Evolutionary conservation across 2,797 vertebrate genomes (phyloP).

Genomic region (Helostoma temminkii): DNA sequence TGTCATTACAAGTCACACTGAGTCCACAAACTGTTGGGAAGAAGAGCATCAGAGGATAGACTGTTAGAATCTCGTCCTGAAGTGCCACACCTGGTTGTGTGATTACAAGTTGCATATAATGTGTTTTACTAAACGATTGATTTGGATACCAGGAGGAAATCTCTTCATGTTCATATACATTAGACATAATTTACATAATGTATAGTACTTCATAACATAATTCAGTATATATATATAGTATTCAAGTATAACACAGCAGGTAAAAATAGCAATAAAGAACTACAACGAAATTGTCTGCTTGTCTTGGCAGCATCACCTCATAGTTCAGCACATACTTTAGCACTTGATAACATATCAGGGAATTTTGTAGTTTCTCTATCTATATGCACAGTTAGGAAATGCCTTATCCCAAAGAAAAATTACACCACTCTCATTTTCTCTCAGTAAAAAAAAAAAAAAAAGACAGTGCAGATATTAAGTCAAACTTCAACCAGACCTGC

Average conservation of each 20-base stretch:
- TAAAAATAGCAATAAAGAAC: constrained; percentile 81
- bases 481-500: constrained; percentile 52
- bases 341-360: constrained; percentile 86
- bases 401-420: constrained; percentile 87
- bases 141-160: constrained; percentile 56
- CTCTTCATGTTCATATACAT: constrained; percentile 59
- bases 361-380: constrained; percentile 82
- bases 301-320: constrained; percentile 68
- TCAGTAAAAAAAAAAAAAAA: constrained; percentile 35
- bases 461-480: constrained; percentile 53
- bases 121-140: constrained; percentile 45
- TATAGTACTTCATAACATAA: constrained; percentile 65
- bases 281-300: constrained; percentile 60
- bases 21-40: constrained; percentile 39
- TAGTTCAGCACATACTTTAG: constrained; percentile 79
- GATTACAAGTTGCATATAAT: constrained; percentile 49
- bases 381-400: constrained; percentile 84
- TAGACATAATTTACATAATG: constrained; percentile 55
- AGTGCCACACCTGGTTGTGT: constrained; percentile 73
- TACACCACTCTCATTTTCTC: constrained; percentile 51
- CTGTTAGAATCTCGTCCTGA: constrained; percentile 79
- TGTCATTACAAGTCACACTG: constrained; percentile 66
- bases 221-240: no score
- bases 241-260: constrained; percentile 76
- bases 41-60: constrained; percentile 72